A percentile compares a stretch with the other conserved stretches of the same genome.
phyloP scores from a whole-genome alignment of 2,888 invertebrate species.

The Troglohyphantes excavatus region DNA sequence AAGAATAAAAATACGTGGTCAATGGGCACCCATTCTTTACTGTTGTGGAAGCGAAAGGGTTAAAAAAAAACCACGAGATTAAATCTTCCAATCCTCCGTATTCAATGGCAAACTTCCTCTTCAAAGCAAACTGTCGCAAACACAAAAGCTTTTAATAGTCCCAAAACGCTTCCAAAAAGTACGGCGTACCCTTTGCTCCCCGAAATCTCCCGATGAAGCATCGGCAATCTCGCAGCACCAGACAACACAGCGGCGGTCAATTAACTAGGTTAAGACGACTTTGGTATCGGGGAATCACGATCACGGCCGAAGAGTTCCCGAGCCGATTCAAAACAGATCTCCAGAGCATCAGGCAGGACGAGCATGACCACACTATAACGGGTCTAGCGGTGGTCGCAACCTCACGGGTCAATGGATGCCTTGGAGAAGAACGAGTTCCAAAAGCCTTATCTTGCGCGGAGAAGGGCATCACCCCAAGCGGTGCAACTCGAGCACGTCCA shows the following conservation, averaged over 20 bases:
- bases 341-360: neutral
- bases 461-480: slow-evolving; percentile 41
- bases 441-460: neutral
- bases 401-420: slow-evolving; percentile 62
- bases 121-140: neutral
- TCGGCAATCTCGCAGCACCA: neutral
- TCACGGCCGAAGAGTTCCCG: neutral
- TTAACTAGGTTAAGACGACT: slow-evolving; percentile 36
- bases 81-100: too few relatives aligned
- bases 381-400: slow-evolving; percentile 36
- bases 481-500: slow-evolving; percentile 29
- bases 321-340: neutral
- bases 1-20: too few relatives aligned
- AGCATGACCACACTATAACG: slow-evolving; percentile 17
- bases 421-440: slow-evolving; percentile 43
- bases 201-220: neutral
- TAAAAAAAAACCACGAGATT: too few relatives aligned
- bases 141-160: neutral
- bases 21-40: too few relatives aligned
- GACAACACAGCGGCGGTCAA: neutral
- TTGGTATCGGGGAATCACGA: neutral
- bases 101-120: neutral
- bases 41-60: too few relatives aligned
- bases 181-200: neutral
- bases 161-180: neutral